phyloP scores from a whole-genome alignment of 2,113 vertebrate species.

The Circaetus gallicus region DNA sequence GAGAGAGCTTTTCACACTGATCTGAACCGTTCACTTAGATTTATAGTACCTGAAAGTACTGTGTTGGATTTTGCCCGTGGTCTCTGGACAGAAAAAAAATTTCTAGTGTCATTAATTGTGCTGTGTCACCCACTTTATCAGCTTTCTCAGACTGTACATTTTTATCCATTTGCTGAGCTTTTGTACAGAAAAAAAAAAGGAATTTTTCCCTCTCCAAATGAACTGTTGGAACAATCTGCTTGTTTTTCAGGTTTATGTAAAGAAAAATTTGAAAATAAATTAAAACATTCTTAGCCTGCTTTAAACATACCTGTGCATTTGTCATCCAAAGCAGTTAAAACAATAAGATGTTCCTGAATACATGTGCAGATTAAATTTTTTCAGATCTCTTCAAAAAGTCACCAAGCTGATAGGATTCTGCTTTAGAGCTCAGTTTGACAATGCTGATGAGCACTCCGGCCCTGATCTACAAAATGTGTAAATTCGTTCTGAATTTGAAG shows the following conservation, averaged over 20 bases:
- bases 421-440: neutral
- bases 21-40: conserved; percentile 14
- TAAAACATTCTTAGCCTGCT: neutral
- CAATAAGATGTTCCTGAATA: neutral
- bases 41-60: neutral
- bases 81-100: neutral
- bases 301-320: neutral
- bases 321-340: neutral
- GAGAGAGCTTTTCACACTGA: conserved; percentile 9
- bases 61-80: neutral
- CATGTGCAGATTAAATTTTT: neutral
- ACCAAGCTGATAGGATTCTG: neutral
- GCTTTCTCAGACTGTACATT: neutral
- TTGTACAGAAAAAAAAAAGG: neutral
- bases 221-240: neutral
- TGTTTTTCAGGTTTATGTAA: neutral
- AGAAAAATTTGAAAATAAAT: neutral
- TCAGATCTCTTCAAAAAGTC: neutral
- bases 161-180: conserved; percentile 23
- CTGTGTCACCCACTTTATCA: neutral
- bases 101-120: conserved; percentile 7
- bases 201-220: neutral
- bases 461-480: neutral
- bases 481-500: neutral
- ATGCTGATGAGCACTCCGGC: neutral